Conservation (phyloP, 2,797 vertebrate genomes). For the Spea hammondii region DNA sequence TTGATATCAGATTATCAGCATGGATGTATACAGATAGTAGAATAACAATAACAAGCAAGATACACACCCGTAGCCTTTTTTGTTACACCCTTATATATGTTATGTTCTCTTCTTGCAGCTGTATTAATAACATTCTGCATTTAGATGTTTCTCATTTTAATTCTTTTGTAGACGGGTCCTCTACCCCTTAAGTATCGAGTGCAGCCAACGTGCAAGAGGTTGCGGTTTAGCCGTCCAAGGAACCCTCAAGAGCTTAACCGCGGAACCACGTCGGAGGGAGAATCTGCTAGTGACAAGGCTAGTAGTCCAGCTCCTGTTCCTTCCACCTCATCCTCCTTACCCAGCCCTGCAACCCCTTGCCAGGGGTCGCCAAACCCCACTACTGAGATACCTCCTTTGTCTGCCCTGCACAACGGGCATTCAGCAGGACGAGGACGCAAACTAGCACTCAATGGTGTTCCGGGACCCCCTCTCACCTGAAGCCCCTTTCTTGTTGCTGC, state of each 20-base stretch:
- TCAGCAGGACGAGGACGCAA: slow-evolving; percentile 73
- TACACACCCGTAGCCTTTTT: too few species aligned
- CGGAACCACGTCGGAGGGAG: slow-evolving; percentile 85
- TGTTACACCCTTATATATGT: too few species aligned
- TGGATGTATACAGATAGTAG: too few species aligned
- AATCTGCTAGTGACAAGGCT: slow-evolving; percentile 92
- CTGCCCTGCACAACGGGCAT: slow-evolving; percentile 62
- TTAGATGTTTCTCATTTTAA: slow-evolving; percentile 4
- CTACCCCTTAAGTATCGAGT: slow-evolving; percentile 92
- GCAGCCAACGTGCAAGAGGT: slow-evolving; percentile 83
- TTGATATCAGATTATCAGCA: too few species aligned
- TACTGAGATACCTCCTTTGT: slow-evolving; percentile 60
- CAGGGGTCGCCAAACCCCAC: slow-evolving; percentile 65
- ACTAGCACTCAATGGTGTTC: slow-evolving; percentile 82
- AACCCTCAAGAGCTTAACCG: slow-evolving; percentile 80
- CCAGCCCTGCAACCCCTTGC: slow-evolving; percentile 72
- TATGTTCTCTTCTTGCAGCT: too few species aligned
- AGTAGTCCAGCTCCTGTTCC: slow-evolving; percentile 78
- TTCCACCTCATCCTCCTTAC: slow-evolving; percentile 69
- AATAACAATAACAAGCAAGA: too few species aligned
- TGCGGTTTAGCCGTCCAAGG: slow-evolving; percentile 65
- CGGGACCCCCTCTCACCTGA: slow-evolving; percentile 66
- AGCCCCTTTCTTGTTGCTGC: background rate
- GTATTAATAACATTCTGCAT: too few species aligned
- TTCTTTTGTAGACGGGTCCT: slow-evolving; percentile 80